Evolutionary conservation across 2,113 vertebrate species (phyloP).

Genomic region (Equus przewalskii): DNA sequence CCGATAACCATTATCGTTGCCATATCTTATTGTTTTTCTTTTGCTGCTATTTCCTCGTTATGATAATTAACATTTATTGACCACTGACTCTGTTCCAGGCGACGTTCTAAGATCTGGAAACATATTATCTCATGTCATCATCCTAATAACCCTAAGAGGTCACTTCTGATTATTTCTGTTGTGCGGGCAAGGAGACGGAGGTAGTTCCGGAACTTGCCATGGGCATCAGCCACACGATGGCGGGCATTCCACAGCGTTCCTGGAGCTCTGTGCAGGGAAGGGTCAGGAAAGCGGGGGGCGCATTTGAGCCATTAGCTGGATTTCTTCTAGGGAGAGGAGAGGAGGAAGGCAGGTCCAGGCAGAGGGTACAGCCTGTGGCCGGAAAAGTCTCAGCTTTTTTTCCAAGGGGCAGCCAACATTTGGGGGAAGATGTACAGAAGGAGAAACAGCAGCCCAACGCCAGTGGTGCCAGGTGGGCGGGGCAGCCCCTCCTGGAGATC

Average conservation of each 20-base stretch:
- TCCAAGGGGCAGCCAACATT: not conserved
- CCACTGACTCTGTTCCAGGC: not conserved
- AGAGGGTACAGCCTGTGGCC: not conserved
- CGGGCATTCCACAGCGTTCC: no score
- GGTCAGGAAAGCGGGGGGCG: not conserved
- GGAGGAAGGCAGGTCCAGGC: not conserved
- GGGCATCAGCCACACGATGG: not conserved
- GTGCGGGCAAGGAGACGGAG: not conserved
- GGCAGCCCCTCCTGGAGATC: not conserved
- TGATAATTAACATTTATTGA: no score
- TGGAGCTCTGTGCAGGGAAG: rapidly evolving
- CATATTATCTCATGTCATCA: rapidly evolving
- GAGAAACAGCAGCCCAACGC: not conserved
- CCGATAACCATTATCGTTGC: rapidly evolving
- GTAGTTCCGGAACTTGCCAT: not conserved
- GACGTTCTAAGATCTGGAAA: not conserved
- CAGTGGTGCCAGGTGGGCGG: rapidly evolving
- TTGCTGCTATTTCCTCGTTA: not conserved
- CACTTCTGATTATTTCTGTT: not conserved
- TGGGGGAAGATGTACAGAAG: no score
- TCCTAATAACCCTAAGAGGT: no score
- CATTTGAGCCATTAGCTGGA: not conserved
- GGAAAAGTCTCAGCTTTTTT: not conserved
- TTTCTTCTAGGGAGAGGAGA: not conserved
- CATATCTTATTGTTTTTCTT: not conserved